These are phyloP conservation scores for Callimorpha dominula DNA, from an alignment of 2,888 invertebrate genomes.

Conservation along the genomic window DNA sequence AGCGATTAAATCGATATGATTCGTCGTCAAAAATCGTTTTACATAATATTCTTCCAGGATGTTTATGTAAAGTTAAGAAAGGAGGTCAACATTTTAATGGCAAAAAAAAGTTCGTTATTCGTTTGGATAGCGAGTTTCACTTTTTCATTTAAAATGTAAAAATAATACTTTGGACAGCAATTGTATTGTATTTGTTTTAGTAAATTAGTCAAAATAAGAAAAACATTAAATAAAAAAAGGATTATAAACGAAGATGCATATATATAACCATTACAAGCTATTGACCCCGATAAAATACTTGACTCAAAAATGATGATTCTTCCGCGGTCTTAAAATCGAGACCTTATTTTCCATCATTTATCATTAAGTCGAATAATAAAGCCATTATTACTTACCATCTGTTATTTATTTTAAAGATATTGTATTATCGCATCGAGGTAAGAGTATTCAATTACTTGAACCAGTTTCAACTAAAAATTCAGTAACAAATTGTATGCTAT, in stretches of 20 bases:
- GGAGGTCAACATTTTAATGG: slow-evolving; percentile 27
- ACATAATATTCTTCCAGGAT: slow-evolving; percentile 48
- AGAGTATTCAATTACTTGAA: slow-evolving; percentile 4
- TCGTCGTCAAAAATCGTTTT: slow-evolving; percentile 40
- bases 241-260: slow-evolving; percentile 39
- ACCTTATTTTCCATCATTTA: slow-evolving; percentile 31
- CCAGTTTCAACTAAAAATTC: slow-evolving; percentile 1
- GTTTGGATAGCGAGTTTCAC: no score
- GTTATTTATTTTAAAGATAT: slow-evolving; percentile 12
- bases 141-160: not conserved
- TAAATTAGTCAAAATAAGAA: slow-evolving; percentile 7
- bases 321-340: slow-evolving; percentile 29
- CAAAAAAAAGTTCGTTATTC: slow-evolving; percentile 4
- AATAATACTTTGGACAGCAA: not conserved
- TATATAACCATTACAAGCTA: slow-evolving; percentile 40
- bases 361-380: slow-evolving; percentile 34
- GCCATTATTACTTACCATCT: slow-evolving; percentile 14
- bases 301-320: slow-evolving; percentile 23
- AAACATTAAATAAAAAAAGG: slow-evolving; percentile 29
- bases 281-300: slow-evolving; percentile 36
- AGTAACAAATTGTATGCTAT: slow-evolving; percentile 9
- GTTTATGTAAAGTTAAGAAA: slow-evolving; percentile 25
- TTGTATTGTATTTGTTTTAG: not conserved
- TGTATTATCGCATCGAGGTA: not conserved
- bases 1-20: slow-evolving; percentile 44